Conservation (phyloP, 2,888 invertebrate species). For the Synanthedon tipuliformis region DNA sequence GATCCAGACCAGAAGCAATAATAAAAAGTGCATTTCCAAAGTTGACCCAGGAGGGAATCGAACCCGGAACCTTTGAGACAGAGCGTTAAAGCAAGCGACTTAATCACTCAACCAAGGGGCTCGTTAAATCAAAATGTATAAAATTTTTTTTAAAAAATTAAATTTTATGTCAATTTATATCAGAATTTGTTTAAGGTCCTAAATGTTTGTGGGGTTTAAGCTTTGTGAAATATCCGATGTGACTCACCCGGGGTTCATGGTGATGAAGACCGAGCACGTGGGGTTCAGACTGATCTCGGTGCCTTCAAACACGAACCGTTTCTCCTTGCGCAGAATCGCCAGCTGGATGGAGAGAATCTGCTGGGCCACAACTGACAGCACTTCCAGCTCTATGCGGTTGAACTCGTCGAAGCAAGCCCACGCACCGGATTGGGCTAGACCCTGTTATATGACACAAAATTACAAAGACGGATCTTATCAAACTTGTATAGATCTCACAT, state of each 20-base stretch:
- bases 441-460: constrained; percentile 49
- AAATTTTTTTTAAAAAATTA: no score
- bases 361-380: constrained; percentile 93
- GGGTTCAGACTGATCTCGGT: constrained; percentile 90
- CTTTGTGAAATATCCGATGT: neutral
- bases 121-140: no score
- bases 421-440: constrained; percentile 89
- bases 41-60: no score
- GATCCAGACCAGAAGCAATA: no score
- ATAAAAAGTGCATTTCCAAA: no score
- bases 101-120: no score
- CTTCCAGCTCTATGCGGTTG: constrained; percentile 92
- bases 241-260: constrained; percentile 93
- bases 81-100: no score
- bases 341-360: constrained; percentile 93
- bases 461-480: no score
- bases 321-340: constrained; percentile 82
- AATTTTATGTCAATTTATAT: no score
- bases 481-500: no score
- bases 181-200: no score
- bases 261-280: constrained; percentile 90
- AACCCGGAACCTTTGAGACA: no score
- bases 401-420: constrained; percentile 98
- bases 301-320: constrained; percentile 90
- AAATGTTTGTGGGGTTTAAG: neutral